Evolutionary conservation across 2,113 vertebrate genomes (phyloP).

Genomic region (Oncorhynchus clarkii): DNA sequence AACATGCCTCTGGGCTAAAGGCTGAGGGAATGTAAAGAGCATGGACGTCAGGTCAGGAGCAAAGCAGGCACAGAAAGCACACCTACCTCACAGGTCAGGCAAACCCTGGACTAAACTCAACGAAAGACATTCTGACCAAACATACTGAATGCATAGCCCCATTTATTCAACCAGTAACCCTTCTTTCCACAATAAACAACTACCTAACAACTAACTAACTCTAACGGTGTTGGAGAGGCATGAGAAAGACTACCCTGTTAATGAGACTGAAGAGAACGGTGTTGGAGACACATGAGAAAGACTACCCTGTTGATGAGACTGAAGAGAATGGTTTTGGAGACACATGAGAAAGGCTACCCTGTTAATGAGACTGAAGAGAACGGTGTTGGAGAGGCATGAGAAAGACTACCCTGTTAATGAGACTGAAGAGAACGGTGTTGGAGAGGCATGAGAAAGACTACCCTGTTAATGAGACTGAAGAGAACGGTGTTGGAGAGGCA

Average conservation of each 20-base stretch:
- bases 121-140: conserved; percentile 5
- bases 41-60: conserved; percentile 3
- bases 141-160: conserved; percentile 20
- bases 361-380: background rate
- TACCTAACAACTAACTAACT: too few relatives aligned
- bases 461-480: background rate
- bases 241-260: too few relatives aligned
- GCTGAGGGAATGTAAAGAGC: conserved; percentile 6
- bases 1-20: background rate
- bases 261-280: background rate
- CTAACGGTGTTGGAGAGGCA: too few relatives aligned
- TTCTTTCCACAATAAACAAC: conserved; percentile 29
- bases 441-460: too few relatives aligned
- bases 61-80: background rate
- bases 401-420: too few relatives aligned
- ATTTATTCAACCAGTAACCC: conserved; percentile 3
- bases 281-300: too few relatives aligned
- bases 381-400: too few relatives aligned
- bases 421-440: background rate
- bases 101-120: background rate
- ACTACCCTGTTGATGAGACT: background rate
- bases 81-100: background rate
- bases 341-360: too few relatives aligned
- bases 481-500: too few relatives aligned
- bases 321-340: background rate